Conservation (phyloP, 1,140 invertebrate genomes). For the Magallana angulata region DNA sequence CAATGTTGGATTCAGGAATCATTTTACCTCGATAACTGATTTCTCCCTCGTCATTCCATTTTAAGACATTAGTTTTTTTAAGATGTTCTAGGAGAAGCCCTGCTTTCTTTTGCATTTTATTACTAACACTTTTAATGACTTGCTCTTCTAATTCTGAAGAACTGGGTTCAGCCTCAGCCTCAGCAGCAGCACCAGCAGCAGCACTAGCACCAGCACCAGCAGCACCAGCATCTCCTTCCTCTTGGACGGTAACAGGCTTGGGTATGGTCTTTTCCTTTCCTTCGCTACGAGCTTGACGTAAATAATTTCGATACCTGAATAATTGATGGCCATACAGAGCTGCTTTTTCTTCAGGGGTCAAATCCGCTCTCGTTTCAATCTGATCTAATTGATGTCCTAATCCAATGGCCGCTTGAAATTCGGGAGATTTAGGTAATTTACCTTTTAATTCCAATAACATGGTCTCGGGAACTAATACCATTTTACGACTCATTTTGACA, state of each 20-base stretch:
- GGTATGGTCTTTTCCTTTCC: not conserved
- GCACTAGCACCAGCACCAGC: too few relatives aligned
- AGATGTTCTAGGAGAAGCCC: too few relatives aligned
- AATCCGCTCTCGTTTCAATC: not conserved
- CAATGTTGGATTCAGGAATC: not conserved
- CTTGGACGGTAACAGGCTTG: too few relatives aligned
- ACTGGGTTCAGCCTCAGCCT: not conserved
- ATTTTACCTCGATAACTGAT: not conserved
- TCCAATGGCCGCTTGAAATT: not conserved
- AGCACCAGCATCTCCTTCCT: not conserved
- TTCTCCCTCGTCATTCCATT: too few relatives aligned
- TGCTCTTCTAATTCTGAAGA: too few relatives aligned
- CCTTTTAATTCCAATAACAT: not conserved
- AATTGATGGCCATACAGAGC: not conserved
- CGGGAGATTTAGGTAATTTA: not conserved
- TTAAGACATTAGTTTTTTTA: too few relatives aligned
- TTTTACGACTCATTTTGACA: conserved; percentile 14
- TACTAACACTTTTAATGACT: too few relatives aligned
- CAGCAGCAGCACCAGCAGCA: too few relatives aligned
- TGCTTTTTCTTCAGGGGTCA: not conserved
- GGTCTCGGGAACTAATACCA: not conserved
- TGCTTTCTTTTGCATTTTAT: too few relatives aligned
- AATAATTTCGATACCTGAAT: not conserved
- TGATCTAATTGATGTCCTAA: not conserved
- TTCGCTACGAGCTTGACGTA: not conserved